These are phyloP conservation scores for Psammodynastes pulverulentus DNA, from an alignment of 2,113 vertebrate species.

Conservation along the genomic window DNA sequence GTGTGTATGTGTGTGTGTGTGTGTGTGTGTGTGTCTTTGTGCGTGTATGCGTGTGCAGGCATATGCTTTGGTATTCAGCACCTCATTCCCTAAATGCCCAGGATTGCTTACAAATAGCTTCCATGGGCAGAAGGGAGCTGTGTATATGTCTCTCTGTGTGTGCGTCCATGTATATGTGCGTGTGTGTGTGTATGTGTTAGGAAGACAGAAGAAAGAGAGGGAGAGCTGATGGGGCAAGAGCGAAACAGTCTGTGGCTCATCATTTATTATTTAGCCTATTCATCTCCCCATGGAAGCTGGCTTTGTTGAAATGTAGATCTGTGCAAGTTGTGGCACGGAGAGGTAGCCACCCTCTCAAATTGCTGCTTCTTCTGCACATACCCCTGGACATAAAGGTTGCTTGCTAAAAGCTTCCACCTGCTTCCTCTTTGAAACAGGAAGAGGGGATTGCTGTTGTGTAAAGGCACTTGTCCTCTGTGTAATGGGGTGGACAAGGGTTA, in stretches of 20 bases:
- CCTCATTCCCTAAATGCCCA: constrained; percentile 57
- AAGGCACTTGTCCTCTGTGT: background rate
- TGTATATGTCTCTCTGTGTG: constrained; percentile 33
- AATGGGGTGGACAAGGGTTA: background rate
- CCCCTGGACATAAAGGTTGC: background rate
- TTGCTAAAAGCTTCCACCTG: background rate
- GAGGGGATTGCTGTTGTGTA: background rate
- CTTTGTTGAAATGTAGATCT: background rate
- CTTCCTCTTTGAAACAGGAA: background rate
- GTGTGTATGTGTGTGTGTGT: background rate
- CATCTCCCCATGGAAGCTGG: background rate
- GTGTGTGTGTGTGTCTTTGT: constrained; percentile 16
- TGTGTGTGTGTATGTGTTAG: constrained; percentile 41
- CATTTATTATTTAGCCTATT: background rate
- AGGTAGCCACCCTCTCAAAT: background rate
- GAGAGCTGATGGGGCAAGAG: constrained; percentile 47
- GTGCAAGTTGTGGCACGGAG: background rate
- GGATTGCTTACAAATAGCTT: constrained; percentile 64
- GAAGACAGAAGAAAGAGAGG: background rate
- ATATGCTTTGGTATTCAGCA: constrained; percentile 49
- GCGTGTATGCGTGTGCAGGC: constrained; percentile 17
- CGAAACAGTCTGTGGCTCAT: constrained; percentile 45
- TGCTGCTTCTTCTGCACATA: background rate
- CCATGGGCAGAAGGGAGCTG: constrained; percentile 46
- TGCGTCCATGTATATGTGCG: constrained; percentile 41